Conservation (phyloP, 2,888 invertebrate genomes). For the Polymixis flavicincta region DNA sequence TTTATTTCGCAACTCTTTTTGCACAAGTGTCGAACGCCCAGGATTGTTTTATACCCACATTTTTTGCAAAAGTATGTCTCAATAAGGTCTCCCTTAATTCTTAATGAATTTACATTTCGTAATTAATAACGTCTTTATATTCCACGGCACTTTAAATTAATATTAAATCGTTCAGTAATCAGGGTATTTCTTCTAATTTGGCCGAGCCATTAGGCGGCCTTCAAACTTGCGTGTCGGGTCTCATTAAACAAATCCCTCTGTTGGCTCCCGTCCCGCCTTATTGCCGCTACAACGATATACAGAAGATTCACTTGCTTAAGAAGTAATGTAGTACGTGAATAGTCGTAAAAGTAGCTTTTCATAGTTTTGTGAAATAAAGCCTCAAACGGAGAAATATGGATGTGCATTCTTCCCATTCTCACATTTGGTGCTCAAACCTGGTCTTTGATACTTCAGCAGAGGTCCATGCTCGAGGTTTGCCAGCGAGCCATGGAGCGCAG, state of each 20-base stretch:
- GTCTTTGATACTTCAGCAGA: too few species aligned
- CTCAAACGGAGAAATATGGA: too few species aligned
- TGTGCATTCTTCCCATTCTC: too few species aligned
- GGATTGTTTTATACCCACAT: too few species aligned
- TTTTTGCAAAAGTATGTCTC: neutral
- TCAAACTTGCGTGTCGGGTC: constrained; percentile 49
- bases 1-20: neutral
- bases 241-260: constrained; percentile 54
- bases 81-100: neutral
- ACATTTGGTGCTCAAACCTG: too few species aligned
- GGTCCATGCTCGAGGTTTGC: too few species aligned
- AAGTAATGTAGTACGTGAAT: neutral
- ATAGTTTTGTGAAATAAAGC: too few species aligned
- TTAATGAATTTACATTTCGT: constrained; percentile 39
- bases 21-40: neutral
- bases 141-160: constrained; percentile 46
- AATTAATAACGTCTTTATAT: constrained; percentile 39
- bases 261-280: constrained; percentile 22
- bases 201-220: constrained; percentile 49
- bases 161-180: constrained; percentile 51
- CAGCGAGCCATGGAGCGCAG: too few species aligned
- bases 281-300: neutral
- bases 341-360: too few species aligned
- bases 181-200: constrained; percentile 49
- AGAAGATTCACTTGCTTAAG: constrained; percentile 28